Percentiles rank a stretch among this genome's conserved stretches.
Conservation (phyloP, 2,113 vertebrate species). For the Vulpes ferrilata region DNA sequence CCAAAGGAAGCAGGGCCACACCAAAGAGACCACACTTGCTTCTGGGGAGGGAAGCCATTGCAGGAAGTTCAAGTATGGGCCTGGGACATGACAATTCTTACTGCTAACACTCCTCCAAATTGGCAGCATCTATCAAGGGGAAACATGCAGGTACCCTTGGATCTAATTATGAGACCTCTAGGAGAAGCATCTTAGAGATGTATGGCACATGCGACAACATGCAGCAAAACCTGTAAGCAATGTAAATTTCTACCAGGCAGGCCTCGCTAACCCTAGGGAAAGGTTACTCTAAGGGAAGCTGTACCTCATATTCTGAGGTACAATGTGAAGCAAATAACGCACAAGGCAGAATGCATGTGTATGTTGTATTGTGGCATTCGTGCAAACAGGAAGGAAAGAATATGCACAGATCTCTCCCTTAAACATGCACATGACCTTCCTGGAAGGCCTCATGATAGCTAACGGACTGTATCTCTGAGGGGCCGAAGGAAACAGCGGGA, state of each 20-base stretch:
- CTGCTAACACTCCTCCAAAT: background rate
- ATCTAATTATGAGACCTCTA: rapidly evolving
- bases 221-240: background rate
- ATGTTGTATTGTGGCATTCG: background rate
- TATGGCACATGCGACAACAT: background rate
- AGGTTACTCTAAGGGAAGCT: background rate
- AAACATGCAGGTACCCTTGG: rapidly evolving
- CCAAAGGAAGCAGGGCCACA: background rate
- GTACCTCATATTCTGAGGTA: background rate
- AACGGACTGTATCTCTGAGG: background rate
- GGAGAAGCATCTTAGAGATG: background rate
- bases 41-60: background rate
- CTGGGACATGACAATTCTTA: background rate
- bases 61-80: rapidly evolving
- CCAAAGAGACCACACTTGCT: background rate
- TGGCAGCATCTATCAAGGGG: background rate
- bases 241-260: background rate
- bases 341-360: rapidly evolving
- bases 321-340: background rate
- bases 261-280: background rate
- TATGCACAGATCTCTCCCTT: background rate
- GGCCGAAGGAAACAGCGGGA: background rate
- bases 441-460: background rate
- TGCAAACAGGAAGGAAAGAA: background rate
- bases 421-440: background rate